Evolutionary conservation across 2,113 vertebrate species (phyloP).

Genomic region (Rhinichthys klamathensis): DNA sequence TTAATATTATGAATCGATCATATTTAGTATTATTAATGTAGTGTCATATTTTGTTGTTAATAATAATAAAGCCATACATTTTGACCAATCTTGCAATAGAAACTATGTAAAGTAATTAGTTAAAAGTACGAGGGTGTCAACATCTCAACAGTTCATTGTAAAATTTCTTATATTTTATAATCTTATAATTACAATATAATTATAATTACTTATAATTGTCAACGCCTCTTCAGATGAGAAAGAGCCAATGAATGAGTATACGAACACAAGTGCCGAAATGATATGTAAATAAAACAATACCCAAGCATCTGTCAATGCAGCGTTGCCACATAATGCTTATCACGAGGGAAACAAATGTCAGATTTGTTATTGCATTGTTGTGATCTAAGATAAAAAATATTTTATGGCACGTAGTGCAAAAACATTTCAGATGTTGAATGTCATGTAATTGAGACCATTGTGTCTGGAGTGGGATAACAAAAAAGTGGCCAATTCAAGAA

Average conservation of each 20-base stretch:
- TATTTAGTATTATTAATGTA: neutral
- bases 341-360: neutral
- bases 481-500: neutral
- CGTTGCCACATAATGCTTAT: neutral
- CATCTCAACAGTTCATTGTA: too few relatives aligned
- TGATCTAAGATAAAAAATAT: constrained; percentile 6
- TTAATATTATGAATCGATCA: neutral
- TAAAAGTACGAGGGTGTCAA: neutral
- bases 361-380: constrained; percentile 1
- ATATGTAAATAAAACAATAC: constrained; percentile 9
- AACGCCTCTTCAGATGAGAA: constrained; percentile 13
- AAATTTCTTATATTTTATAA: too few relatives aligned
- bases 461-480: neutral
- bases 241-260: constrained; percentile 10
- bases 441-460: neutral
- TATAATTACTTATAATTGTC: neutral
- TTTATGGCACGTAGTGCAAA: constrained; percentile 8
- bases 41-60: neutral
- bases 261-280: neutral
- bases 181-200: too few relatives aligned
- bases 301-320: constrained; percentile 19
- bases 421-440: constrained; percentile 16
- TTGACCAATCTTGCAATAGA: neutral
- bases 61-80: neutral
- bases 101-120: neutral